Percentiles rank a stretch among this genome's conserved stretches.
phyloP scores from a whole-genome alignment of 2,888 invertebrate species.

The Pantelozetes paolii region DNA sequence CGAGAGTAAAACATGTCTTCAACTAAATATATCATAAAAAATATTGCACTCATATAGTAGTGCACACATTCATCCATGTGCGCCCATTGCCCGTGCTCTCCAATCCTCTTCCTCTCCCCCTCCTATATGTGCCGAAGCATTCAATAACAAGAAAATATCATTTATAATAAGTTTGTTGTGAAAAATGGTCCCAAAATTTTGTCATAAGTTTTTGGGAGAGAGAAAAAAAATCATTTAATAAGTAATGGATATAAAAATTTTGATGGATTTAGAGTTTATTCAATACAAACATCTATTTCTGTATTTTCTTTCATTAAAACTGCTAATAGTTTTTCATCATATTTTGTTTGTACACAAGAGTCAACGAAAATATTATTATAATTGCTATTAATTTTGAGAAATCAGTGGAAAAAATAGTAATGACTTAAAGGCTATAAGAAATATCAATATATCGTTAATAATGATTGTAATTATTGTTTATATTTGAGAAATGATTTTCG shows the following conservation, averaged over 20 bases:
- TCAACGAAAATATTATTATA: too few species aligned
- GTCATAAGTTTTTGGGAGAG: not conserved
- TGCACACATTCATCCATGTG: not conserved
- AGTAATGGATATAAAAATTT: constrained; percentile 24
- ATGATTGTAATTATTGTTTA: too few species aligned
- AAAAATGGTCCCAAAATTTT: constrained; percentile 15
- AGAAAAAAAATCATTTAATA: not conserved
- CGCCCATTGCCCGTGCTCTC: not conserved
- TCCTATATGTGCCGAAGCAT: constrained; percentile 9
- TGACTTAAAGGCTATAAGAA: too few species aligned
- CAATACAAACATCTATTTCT: not conserved
- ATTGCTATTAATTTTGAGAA: too few species aligned
- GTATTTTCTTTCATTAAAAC: too few species aligned
- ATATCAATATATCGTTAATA: too few species aligned
- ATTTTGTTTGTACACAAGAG: too few species aligned
- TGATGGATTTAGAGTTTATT: not conserved
- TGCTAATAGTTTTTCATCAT: too few species aligned
- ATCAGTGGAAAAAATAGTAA: too few species aligned
- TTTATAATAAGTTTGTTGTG: constrained; percentile 12
- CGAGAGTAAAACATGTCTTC: not conserved
- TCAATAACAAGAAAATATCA: constrained; percentile 31
- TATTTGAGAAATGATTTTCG: too few species aligned
- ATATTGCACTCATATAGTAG: not conserved
- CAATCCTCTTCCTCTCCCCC: not conserved
- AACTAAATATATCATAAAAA: constrained; percentile 16